phyloP scores from a whole-genome alignment of 2,113 vertebrate species.

The Oreochromis spilurus region DNA sequence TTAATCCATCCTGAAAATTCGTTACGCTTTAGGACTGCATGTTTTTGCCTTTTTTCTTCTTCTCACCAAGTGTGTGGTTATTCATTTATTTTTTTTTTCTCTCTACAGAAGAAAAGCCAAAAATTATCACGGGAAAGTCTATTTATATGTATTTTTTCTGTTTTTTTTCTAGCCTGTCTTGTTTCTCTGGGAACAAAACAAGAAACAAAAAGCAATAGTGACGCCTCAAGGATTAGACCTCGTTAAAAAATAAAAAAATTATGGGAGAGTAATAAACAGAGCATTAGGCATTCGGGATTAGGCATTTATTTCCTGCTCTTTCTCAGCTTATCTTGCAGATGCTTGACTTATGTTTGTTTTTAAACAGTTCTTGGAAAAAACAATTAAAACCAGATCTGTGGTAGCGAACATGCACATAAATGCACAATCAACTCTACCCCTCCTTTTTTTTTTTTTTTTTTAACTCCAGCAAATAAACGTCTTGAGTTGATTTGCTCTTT shows the following conservation, averaged over 20 bases:
- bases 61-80: neutral
- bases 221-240: neutral
- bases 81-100: neutral
- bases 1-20: conserved; percentile 42
- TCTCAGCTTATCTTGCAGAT: neutral
- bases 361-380: neutral
- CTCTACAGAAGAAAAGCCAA: neutral
- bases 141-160: neutral
- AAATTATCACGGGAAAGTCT: neutral
- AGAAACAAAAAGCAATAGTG: neutral
- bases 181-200: neutral
- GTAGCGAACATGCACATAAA: neutral
- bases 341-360: neutral
- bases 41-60: neutral
- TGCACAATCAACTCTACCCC: neutral
- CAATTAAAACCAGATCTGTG: neutral
- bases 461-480: neutral
- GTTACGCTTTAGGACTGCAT: neutral
- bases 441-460: neutral
- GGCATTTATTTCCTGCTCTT: neutral
- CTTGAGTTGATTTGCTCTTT: neutral
- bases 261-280: neutral
- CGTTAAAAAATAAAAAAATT: neutral
- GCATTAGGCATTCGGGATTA: neutral
- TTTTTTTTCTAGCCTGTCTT: neutral